Conservation (phyloP, 2,113 vertebrate species). For the Callaeas wilsoni region DNA sequence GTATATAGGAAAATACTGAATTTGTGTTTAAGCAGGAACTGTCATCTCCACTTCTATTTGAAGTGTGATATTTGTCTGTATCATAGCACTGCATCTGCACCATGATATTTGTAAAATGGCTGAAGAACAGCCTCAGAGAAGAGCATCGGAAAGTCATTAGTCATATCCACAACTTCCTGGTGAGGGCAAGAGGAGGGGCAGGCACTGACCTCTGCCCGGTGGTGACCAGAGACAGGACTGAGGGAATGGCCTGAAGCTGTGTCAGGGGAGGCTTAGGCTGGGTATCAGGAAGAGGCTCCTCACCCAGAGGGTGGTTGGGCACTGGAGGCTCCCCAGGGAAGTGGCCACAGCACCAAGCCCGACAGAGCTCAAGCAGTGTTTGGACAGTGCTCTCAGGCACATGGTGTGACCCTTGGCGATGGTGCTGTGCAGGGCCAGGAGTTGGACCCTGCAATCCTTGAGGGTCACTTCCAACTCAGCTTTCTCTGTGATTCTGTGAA, state of each 20-base stretch:
- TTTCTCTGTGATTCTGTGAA: not conserved
- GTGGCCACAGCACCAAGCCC: not conserved
- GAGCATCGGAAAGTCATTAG: not conserved
- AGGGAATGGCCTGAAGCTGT: not conserved
- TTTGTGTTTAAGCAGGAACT: not conserved
- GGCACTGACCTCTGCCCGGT: not conserved
- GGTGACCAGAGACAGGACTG: not conserved
- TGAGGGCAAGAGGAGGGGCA: not conserved
- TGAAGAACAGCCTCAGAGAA: not conserved
- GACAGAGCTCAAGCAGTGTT: accelerated
- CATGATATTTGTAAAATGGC: not conserved
- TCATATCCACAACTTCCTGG: not conserved
- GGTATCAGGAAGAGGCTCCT: accelerated
- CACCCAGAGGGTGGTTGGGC: not conserved
- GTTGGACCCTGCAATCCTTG: not conserved
- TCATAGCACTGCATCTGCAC: not conserved
- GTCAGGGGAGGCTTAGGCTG: not conserved
- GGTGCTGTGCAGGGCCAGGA: not conserved
- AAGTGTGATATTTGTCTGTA: not conserved
- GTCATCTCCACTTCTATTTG: not conserved
- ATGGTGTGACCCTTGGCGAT: accelerated
- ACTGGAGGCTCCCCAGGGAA: not conserved
- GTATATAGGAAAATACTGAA: not conserved
- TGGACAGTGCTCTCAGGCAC: not conserved
- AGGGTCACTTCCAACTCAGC: not conserved